Evolutionary conservation across 2,888 invertebrate genomes (phyloP), one percentile per base, ranked within the genome.

Genomic region (Zhuqinia jingwanae): DNA sequence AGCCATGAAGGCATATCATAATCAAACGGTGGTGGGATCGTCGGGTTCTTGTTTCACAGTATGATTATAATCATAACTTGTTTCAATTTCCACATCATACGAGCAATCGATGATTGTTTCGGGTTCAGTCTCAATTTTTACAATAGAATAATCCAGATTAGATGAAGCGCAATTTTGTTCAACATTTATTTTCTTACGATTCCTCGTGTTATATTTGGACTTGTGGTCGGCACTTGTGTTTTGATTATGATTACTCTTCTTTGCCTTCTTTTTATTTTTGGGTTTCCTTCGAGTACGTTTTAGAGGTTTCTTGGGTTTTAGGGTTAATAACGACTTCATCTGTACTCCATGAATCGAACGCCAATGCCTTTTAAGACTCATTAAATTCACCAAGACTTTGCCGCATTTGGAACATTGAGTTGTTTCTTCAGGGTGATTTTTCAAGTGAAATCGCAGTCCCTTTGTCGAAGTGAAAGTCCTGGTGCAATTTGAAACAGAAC

Each of bases 41-140:
- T n/a, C n/a, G n/a, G n/a, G n/a, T n/a, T n/a, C n/a, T n/a, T n/a
- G n/a, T n/a, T n/a, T n/a, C n/a, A n/a, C n/a, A n/a, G n/a, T n/a
- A n/a, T n/a, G n/a, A n/a, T n/a, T n/a, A n/a, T n/a, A n/a, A n/a
- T n/a, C n/a, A n/a, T n/a, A n/a, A n/a, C n/a, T n/a, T n/a, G n/a
- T n/a, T n/a, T n/a, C n/a, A n/a, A n/a, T n/a, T n/a, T n/a, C n/a
- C n/a, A n/a, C n/a, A n/a, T n/a, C n/a, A n/a, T n/a, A n/a, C n/a
- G n/a, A n/a, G n/a, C n/a, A n/a, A 13, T n/a, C 3, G 2, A 70
- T 73, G 3, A 17, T 8, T 11, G 60, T 36, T 58, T 81, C 81
- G 0, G 73, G 73, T 81, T 81, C 73, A 58, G 47, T 30, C 60
- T 81, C 36, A 17, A 73, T 58, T 53, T 60, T 78, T 5, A 76